A percentile compares a stretch with the other conserved stretches of the same genome.
Conservation (phyloP, 1,140 invertebrate genomes). For the Heliconius himera region DNA sequence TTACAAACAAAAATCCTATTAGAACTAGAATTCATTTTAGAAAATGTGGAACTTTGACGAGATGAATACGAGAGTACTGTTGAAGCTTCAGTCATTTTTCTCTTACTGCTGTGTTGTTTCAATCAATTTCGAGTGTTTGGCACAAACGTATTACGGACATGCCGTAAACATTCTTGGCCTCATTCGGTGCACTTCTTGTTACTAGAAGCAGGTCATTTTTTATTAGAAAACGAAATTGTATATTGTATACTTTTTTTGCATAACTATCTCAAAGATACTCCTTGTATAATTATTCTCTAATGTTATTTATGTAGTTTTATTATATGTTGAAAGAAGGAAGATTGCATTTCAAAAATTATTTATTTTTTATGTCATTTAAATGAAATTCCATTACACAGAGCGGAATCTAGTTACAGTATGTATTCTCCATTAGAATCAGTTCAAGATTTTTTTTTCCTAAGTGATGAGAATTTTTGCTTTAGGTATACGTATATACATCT, state of each 20-base stretch:
- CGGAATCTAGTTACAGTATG: background rate
- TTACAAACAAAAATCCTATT: too few relatives aligned
- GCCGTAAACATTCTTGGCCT: conserved; percentile 39
- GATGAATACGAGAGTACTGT: background rate
- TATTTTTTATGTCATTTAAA: conserved; percentile 13
- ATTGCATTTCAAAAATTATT: background rate
- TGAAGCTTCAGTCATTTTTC: background rate
- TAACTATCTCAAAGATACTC: background rate
- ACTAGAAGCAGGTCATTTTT: conserved; percentile 30
- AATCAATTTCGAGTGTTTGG: conserved; percentile 37
- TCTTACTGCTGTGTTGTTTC: conserved; percentile 23
- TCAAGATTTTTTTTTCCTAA: background rate
- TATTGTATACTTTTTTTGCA: background rate
- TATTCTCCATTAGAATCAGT: background rate
- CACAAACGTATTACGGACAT: conserved; percentile 26
- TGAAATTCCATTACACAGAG: background rate
- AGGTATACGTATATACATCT: too few relatives aligned
- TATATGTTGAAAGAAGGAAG: background rate
- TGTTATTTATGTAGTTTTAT: background rate
- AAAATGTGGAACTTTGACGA: background rate
- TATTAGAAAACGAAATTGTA: conserved; percentile 18
- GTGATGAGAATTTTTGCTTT: background rate
- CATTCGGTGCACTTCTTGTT: conserved; percentile 37
- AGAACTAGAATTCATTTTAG: too few relatives aligned
- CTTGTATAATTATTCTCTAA: background rate